Conservation (phyloP, 2,888 invertebrate species). For the Caradrina kadenii region DNA sequence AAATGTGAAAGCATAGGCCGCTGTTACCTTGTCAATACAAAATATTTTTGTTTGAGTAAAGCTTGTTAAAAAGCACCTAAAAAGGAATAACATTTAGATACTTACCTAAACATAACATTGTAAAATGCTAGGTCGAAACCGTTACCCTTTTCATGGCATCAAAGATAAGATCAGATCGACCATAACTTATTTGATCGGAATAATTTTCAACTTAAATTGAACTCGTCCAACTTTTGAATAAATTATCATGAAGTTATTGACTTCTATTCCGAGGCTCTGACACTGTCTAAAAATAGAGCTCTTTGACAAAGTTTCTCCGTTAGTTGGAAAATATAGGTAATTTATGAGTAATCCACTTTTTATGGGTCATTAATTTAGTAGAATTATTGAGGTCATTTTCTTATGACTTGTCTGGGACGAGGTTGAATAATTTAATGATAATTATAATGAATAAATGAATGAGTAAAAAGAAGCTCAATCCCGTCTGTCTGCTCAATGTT, state of each 20-base stretch:
- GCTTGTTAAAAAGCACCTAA: too few relatives aligned
- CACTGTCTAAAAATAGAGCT: conserved; percentile 42
- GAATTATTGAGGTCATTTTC: not conserved
- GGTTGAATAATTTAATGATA: too few relatives aligned
- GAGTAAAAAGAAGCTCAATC: too few relatives aligned
- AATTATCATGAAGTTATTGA: conserved; percentile 55
- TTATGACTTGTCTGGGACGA: not conserved
- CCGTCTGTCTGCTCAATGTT: too few relatives aligned
- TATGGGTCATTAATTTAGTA: not conserved
- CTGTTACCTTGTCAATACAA: too few relatives aligned
- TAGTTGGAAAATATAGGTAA: conserved; percentile 11
- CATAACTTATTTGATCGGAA: conserved; percentile 60
- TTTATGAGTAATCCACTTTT: conserved; percentile 15
- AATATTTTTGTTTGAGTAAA: too few relatives aligned
- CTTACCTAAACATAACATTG: not conserved
- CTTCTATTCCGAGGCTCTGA: conserved; percentile 27
- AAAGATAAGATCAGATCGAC: conserved; percentile 44
- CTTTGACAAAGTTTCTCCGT: conserved; percentile 24
- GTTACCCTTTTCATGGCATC: conserved; percentile 49
- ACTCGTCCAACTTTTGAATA: conserved; percentile 55
- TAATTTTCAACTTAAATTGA: conserved; percentile 63
- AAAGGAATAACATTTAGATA: not conserved
- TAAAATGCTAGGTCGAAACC: conserved; percentile 1
- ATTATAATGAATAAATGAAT: too few relatives aligned
- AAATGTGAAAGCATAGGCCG: too few relatives aligned